Base-by-base conservation (phyloP, 2,113 vertebrate species). In the Sula dactylatra region DNA sequence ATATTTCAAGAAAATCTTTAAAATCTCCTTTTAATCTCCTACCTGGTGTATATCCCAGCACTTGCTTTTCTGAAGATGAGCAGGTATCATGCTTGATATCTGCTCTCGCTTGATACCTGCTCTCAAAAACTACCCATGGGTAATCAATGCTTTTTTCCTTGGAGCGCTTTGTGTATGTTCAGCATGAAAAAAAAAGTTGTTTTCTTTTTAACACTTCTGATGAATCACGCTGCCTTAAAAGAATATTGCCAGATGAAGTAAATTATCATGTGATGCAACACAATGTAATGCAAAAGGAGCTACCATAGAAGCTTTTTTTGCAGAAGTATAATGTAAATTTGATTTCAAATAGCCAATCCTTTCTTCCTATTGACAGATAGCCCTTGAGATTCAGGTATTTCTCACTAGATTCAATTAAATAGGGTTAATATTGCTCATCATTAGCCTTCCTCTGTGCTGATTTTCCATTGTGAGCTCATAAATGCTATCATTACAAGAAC, bases 401-500 rank as follows among this genome's bases (percentile, higher is more conserved):
- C 61, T 65, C 29, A 55, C 55, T 69, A 47, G n/a, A 59, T 86
- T 92, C 49, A 95, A 86, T 95, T 95, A 95, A 94, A 93, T 21
- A 64, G 8, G 6, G 27, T 59, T 88, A 58, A 77, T 58, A 67
- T 70, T 85, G 14, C 22, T 88, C 42, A 86, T 94, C 67, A 72
- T 50, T 93, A 79, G 32, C 58, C 72, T 79, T 93, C 80, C 36
- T 82, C 52, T 50, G 15, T 69, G 49, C 62, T 83, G 34, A 65
- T 79, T 97, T 95, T 84, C 62, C 50, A 67, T 83, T 70, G 65
- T 80, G 65, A 56, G 31, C 69, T 93, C 66, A 89, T 66, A 88
- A 92, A 95, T 76, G 36, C 82, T 85, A 55, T 71, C 81, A 96
- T 95, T 95, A 95, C 83, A 93, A 93, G 78, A 40, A 58, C 45